These are phyloP conservation scores for Tigriopus californicus DNA, from an alignment of 2,888 invertebrate genomes.

Conservation along the genomic window DNA sequence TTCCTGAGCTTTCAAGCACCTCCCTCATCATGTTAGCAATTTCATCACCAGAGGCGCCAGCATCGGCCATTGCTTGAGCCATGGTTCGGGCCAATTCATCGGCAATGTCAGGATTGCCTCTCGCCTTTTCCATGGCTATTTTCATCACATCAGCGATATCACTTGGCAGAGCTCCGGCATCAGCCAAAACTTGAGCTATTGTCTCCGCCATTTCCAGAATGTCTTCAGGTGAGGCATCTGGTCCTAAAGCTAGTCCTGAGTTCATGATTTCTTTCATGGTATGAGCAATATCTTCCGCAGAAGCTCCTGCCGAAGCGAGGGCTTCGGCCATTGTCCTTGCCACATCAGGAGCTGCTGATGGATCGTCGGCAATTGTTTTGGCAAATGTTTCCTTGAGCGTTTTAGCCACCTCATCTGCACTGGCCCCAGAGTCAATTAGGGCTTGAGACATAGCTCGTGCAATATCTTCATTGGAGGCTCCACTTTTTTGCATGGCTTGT, in stretches of 20 bases:
- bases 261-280: neutral
- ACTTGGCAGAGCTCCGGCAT: conserved; percentile 4
- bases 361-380: neutral
- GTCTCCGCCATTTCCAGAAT: conserved; percentile 10
- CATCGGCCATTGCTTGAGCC: conserved; percentile 10
- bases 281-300: conserved; percentile 10
- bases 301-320: conserved; percentile 3
- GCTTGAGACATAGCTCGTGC: conserved; percentile 6
- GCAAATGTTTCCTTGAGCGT: conserved; percentile 8
- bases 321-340: conserved; percentile 10
- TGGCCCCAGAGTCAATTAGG: conserved; percentile 6
- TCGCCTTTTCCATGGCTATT: neutral
- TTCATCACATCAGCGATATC: conserved; percentile 8
- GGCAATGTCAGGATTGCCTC: neutral
- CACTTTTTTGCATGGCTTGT: conserved; percentile 4
- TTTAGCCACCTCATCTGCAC: conserved; percentile 1
- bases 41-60: neutral
- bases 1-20: neutral
- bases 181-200: conserved; percentile 7
- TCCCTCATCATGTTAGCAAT: neutral
- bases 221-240: neutral
- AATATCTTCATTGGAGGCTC: conserved; percentile 6
- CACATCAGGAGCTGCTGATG: conserved; percentile 5
- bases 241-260: neutral
- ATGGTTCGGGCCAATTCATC: conserved; percentile 2